Evolutionary conservation across 2,797 vertebrate genomes (phyloP).

Genomic region (Sarcoramphus papa): DNA sequence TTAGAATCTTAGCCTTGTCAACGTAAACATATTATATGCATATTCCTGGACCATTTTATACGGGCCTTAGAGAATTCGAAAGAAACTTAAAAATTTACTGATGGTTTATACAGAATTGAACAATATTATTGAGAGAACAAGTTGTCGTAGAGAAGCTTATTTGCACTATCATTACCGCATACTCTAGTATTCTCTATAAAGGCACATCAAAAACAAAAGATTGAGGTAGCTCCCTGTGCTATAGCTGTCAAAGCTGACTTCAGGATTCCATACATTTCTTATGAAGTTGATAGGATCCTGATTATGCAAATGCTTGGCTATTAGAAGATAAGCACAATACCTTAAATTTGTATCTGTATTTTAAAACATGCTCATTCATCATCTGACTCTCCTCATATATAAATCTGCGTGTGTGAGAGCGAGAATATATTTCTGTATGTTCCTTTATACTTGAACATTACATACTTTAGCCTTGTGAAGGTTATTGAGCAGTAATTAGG

Average conservation of each 20-base stretch:
- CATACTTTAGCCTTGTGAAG: neutral
- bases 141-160: neutral
- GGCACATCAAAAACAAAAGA: neutral
- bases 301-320: neutral
- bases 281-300: neutral
- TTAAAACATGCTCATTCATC: neutral
- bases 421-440: neutral
- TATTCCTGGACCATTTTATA: neutral
- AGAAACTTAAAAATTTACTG: neutral
- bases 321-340: neutral
- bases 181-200: neutral
- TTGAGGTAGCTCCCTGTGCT: neutral
- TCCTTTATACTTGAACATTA: neutral
- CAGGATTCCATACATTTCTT: neutral
- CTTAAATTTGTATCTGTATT: neutral
- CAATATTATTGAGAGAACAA: neutral
- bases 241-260: slow-evolving; percentile 8
- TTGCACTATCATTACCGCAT: neutral
- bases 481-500: neutral
- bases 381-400: neutral
- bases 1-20: neutral
- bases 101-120: neutral
- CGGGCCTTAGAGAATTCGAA: neutral
- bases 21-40: neutral
- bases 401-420: neutral